phyloP scores from a whole-genome alignment of 2,113 vertebrate species.

The Centropus unirufus region DNA sequence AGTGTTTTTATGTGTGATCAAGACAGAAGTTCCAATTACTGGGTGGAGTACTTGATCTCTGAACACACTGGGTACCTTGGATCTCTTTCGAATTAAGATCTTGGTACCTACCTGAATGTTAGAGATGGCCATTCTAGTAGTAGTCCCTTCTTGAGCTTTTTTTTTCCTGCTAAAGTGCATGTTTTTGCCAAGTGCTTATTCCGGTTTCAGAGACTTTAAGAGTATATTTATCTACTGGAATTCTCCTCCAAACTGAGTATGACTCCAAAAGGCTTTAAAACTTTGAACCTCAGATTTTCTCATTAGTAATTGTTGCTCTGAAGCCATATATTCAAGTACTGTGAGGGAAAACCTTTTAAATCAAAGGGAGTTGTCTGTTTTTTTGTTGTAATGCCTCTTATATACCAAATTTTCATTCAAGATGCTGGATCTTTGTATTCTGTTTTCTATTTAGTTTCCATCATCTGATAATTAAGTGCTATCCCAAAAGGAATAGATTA shows the following conservation, averaged over 20 bases:
- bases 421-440: background rate
- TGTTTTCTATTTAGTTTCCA: background rate
- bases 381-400: background rate
- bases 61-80: background rate
- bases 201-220: background rate
- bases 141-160: background rate
- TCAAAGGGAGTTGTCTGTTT: background rate
- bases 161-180: background rate
- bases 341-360: background rate
- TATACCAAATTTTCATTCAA: background rate
- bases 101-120: background rate
- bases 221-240: background rate
- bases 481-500: too few species aligned
- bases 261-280: background rate
- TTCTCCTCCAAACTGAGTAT: background rate
- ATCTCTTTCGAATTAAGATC: background rate
- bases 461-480: too few species aligned
- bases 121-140: background rate
- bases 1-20: background rate
- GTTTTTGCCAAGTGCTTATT: background rate
- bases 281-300: background rate
- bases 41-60: background rate
- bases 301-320: background rate
- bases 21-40: background rate
- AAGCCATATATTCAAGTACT: background rate